phyloP scores from a whole-genome alignment of 2,113 vertebrate genomes.

The Garra rufa region DNA sequence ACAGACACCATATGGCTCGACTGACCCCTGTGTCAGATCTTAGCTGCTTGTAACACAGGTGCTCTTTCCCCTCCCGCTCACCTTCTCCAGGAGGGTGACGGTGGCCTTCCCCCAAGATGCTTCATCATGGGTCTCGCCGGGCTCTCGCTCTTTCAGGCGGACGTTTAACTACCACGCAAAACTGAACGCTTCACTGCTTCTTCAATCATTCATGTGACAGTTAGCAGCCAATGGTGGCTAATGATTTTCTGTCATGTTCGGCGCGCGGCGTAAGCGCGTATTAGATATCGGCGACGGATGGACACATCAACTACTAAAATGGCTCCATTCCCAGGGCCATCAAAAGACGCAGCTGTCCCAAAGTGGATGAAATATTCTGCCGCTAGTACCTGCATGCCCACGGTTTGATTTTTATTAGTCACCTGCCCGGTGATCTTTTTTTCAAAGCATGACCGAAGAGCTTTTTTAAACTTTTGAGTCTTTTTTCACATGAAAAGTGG shows the following conservation, averaged over 20 bases:
- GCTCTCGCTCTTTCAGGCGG: conserved; percentile 64
- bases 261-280: conserved; percentile 69
- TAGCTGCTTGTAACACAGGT: conserved; percentile 26
- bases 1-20: conserved; percentile 50
- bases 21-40: conserved; percentile 44
- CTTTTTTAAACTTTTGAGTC: not conserved
- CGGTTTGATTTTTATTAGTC: conserved; percentile 39
- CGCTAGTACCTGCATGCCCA: conserved; percentile 29
- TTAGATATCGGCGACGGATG: conserved; percentile 75
- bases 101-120: conserved; percentile 61
- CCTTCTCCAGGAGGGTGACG: conserved; percentile 9
- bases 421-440: not conserved
- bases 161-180: conserved; percentile 72
- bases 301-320: conserved; percentile 73
- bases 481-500: not conserved
- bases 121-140: conserved; percentile 72
- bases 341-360: conserved; percentile 51
- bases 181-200: conserved; percentile 73
- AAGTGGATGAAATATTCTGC: conserved; percentile 54
- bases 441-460: not conserved
- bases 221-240: conserved; percentile 77
- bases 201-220: conserved; percentile 81
- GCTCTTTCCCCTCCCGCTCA: conserved; percentile 20
- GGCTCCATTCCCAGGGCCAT: conserved; percentile 63
- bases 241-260: conserved; percentile 83